Evolutionary conservation across 2,797 vertebrate species (phyloP).

Genomic region (Varecia variegata): DNA sequence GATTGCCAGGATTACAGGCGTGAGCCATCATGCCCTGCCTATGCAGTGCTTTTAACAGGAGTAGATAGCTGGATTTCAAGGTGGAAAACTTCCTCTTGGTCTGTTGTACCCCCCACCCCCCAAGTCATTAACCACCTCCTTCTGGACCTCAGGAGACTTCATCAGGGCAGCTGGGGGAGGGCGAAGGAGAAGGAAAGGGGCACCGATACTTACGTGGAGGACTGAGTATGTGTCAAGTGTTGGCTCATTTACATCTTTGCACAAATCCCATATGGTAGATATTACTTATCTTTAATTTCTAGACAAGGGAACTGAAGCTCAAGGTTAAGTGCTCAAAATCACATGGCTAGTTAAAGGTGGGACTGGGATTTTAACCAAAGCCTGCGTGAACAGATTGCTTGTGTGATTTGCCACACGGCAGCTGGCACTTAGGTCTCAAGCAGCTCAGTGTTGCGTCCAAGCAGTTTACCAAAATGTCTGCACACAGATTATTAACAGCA

Average conservation of each 20-base stretch:
- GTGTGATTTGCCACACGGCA: background rate
- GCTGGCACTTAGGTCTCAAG: background rate
- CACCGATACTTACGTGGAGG: background rate
- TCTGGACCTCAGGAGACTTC: background rate
- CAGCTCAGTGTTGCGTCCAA: background rate
- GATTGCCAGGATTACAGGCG: no score
- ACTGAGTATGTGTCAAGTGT: background rate
- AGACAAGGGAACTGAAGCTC: background rate
- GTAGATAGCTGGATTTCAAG: background rate
- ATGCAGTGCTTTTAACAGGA: background rate
- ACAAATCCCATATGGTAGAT: background rate
- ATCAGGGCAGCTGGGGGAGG: no score
- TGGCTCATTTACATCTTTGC: background rate
- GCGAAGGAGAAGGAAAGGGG: background rate
- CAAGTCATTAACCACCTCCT: background rate
- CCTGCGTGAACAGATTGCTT: background rate
- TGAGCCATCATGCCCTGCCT: background rate
- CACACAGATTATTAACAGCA: background rate
- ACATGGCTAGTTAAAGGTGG: background rate
- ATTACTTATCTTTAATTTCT: constrained; percentile 23
- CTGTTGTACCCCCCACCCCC: background rate
- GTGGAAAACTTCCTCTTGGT: background rate
- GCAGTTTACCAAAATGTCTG: background rate
- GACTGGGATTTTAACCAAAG: background rate
- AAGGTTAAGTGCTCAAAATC: background rate